Base-by-base conservation (phyloP, 2,888 invertebrate genomes). In the Xylocampa areola region DNA sequence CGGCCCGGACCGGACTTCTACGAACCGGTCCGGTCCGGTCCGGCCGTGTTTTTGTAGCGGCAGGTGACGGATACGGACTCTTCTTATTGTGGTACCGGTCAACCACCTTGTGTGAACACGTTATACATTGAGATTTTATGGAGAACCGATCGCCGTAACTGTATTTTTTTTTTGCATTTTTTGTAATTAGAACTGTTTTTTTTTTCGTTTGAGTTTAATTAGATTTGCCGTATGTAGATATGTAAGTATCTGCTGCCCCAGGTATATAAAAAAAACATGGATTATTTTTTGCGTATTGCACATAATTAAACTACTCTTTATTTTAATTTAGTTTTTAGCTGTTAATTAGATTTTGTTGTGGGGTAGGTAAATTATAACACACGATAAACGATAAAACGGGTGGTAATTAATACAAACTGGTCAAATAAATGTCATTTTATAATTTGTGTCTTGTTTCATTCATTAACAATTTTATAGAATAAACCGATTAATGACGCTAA, bases 31-130 rank as follows among this genome's bases (percentile, higher is more conserved):
- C 77, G 68, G 68, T 49, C 55, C 73, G 62, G 76, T 75, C 68
- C 70, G n/a, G n/a, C n/a, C 63, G 80, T 86, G 87, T 91, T 91
- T 91, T 92, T 91, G 88, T 83, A 69, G 79, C 80, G 84, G 89
- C 91, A 91, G 91, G 92, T 91, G 91, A 87, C 88, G 87, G 90
- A 90, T 87, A 79, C 72, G 60, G 54, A 67, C 73, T 88, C 85
- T 68, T 88, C 88, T 89, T 89, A 86, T 90, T 90, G 87, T 86
- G 60, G 71, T 75, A 57, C 52, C 86, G 90, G 91, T 88, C 91
- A 86, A 73, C 82, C 80, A 90, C 90, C 90, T 82, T 82, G 76
- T 82, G 82, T 77, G 83, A 82, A 82, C 80, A 76, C 59, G 62
- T 73, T 64, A 63, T 61, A 74, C 69, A 69, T 75, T 70, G 70